Evolutionary conservation across 2,797 vertebrate species (phyloP), one percentile per base, ranked within the genome.

Genomic region (Microctenopoma stevenorrisi): DNA sequence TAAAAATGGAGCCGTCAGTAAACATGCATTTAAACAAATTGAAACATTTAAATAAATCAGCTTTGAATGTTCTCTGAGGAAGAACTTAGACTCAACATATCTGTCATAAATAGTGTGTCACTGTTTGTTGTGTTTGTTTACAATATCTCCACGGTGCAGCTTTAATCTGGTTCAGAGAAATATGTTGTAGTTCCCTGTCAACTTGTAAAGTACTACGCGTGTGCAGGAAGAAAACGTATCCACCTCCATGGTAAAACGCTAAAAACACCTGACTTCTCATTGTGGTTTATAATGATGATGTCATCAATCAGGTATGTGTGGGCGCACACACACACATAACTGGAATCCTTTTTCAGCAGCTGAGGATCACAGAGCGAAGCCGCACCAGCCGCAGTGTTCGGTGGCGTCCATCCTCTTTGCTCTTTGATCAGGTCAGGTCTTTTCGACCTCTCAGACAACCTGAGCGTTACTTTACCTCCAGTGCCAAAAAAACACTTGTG

Each of bases 391-490:
- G 14, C 33, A 35, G 50, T 55, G 64, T 43, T 59, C 50, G 52
- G 14, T 15, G 40, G 8, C 46, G 46, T 18, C 42, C 14, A 16
- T 51, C 25, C 26, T 43, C 28, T 18, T 26, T 14, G 42, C 28
- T 33, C 43, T n/a, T 46, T 33, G 4, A 26, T 48, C 18, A 18
- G 56, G 49, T 46, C 51, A 42, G 18, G 18, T 18, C 73, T 4
- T 61, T 59, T 78, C 74, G 75, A 79, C 76, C 80, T 83, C 78
- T 25, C 66, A 65, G 72, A 52, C 40, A 6, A 38, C n/a, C 63
- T 49, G 58, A 68, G 12, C 55, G 64, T 0, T 4, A 66, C 30
- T n/a, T 28, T n/a, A 11, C 57, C 35, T 49, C 26, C 30, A 15
- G 42, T 46, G 66, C 57, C 74, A 63, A 66, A 50, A 18, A 59